Evolutionary conservation across 2,113 vertebrate genomes (phyloP), one percentile per base, ranked within the genome.

Genomic region (Agapornis roseicollis): DNA sequence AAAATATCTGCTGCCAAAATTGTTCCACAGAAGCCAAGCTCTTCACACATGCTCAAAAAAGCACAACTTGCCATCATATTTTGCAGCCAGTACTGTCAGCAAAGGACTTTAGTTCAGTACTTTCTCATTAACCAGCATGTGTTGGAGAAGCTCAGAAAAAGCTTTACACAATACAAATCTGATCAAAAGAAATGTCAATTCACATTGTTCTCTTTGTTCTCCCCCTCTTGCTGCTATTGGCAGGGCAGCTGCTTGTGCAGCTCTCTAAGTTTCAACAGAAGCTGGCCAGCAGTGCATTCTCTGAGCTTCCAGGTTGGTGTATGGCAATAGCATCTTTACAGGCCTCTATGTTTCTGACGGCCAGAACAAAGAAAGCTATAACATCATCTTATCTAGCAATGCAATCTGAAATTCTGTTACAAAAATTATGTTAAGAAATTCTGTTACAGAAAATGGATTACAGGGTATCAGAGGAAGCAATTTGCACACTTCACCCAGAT

Each of bases 151-250:
- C 23, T 19, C 69, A 39, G 60, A 66, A 86, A 70, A 23, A 0
- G 39, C 10, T 92, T 86, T 84, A 28, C 28, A 29, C 16, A 39
- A 41, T 24, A 23, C 12, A 91, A 53, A 73, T n/a, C 18, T 73
- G n/a, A 79, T 89, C 60, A 87, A 94, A 92, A 28, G 31, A 94
- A 84, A 81, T 25, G 31, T 49, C 80, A 86, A 2, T 66, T 25
- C 22, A 16, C 1, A 0, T 55, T 81, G 50, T 44, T 28, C 42
- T 77, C 37, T 74, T 70, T 72, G 22, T 53, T 49, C 37, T 92
- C 33, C 17, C 28, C 14, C 39, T 85, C 42, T 64, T 66, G 49
- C 20, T 85, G n/a, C 11, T 22, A 28, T 19, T 83, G 49, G 25
- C n/a, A 56, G 24, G 20, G 29, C 11, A 83, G 13, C 18, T 83